Evolutionary conservation across 2,888 invertebrate genomes (phyloP).

Genomic region (Leptopilina drosophilae): DNA sequence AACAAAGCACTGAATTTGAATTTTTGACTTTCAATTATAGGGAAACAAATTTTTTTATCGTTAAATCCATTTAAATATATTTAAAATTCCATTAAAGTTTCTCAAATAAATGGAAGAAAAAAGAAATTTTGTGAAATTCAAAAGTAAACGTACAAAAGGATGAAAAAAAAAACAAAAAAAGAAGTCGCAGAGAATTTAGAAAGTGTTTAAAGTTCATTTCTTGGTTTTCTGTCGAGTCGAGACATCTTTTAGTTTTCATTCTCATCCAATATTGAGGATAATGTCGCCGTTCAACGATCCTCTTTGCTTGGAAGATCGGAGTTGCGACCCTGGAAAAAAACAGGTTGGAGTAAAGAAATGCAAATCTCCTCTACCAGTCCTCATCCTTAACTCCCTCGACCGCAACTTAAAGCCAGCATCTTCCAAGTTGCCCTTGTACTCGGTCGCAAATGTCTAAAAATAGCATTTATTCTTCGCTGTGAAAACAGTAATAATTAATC

Average conservation of each 20-base stretch:
- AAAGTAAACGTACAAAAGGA: neutral
- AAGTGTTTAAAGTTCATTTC: conserved; percentile 6
- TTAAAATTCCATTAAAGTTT: neutral
- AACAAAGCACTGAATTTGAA: no score
- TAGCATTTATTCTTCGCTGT: conserved; percentile 23
- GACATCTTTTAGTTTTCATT: conserved; percentile 19
- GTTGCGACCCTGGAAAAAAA: conserved; percentile 32
- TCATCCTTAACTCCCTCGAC: conserved; percentile 35
- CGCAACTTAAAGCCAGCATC: conserved; percentile 34
- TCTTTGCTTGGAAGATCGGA: conserved; percentile 26
- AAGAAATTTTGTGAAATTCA: neutral
- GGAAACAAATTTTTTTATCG: no score
- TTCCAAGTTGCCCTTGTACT: conserved; percentile 30
- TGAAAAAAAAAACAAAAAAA: neutral
- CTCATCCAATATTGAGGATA: conserved; percentile 24
- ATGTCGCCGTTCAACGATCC: conserved; percentile 36
- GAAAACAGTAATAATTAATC: conserved; percentile 23
- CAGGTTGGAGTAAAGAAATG: conserved; percentile 39
- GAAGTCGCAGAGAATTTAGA: neutral
- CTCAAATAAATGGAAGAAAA: neutral
- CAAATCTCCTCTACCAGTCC: conserved; percentile 31
- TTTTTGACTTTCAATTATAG: no score
- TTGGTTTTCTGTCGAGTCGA: conserved; percentile 6
- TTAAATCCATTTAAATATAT: neutral
- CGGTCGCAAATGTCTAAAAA: conserved; percentile 31